A percentile compares a stretch with the other conserved stretches of the same genome.
phyloP scores from a whole-genome alignment of 2,113 vertebrate species.

The Loxodonta africana region DNA sequence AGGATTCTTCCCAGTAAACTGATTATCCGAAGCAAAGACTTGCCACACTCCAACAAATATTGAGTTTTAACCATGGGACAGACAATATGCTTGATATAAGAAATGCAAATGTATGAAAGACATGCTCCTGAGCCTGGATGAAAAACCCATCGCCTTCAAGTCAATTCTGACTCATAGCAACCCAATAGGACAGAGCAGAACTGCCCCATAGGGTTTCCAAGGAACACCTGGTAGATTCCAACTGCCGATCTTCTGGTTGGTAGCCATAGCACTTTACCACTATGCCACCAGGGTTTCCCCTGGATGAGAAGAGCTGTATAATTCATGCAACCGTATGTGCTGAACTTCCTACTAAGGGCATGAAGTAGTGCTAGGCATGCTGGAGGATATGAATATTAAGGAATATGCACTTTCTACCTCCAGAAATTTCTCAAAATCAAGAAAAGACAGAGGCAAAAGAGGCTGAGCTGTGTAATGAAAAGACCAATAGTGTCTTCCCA shows the following conservation, averaged over 20 bases:
- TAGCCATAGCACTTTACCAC: too few species aligned
- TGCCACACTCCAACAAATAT: neutral
- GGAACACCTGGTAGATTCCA: too few species aligned
- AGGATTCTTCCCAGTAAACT: slow-evolving; percentile 7
- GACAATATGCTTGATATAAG: neutral
- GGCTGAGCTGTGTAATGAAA: neutral
- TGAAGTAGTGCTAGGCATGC: neutral
- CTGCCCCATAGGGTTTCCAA: too few species aligned
- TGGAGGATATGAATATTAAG: neutral
- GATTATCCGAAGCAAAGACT: neutral
- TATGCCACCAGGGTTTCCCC: too few species aligned
- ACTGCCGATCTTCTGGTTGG: too few species aligned
- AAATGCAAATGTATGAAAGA: neutral
- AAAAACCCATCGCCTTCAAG: neutral
- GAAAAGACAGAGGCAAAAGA: neutral
- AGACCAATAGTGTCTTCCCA: neutral
- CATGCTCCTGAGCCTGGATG: neutral
- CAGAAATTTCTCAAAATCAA: neutral
- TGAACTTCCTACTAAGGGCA: neutral
- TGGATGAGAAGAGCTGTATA: neutral
- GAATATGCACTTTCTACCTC: neutral
- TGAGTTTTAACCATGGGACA: neutral
- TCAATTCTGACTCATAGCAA: too few species aligned
- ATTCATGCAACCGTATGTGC: neutral
- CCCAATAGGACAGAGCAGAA: too few species aligned